Conservation (phyloP, 2,797 vertebrate species). For the Acanthurus lineatus region DNA sequence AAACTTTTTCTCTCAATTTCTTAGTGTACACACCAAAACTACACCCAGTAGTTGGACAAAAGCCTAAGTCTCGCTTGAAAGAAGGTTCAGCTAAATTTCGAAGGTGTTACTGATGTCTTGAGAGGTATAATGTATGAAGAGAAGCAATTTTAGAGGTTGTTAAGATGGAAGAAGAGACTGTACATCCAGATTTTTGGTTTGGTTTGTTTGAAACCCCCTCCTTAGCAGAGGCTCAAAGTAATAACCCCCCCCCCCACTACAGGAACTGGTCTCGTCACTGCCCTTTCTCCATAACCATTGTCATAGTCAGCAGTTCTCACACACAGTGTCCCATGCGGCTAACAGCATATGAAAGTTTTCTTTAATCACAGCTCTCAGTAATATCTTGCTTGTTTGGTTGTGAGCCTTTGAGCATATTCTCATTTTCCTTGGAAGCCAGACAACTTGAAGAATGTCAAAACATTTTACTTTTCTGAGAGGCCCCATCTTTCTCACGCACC, state of each 20-base stretch:
- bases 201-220: constrained; percentile 36
- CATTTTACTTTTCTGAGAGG: background rate
- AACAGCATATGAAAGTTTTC: constrained; percentile 5
- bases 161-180: background rate
- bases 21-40: too few species aligned
- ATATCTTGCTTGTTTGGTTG: background rate
- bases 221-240: constrained; percentile 27
- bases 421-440: constrained; percentile 21
- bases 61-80: background rate
- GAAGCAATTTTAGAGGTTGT: background rate
- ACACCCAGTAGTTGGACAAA: background rate
- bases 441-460: constrained; percentile 17
- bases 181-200: constrained; percentile 5
- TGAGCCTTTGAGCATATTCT: constrained; percentile 18
- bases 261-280: constrained; percentile 6
- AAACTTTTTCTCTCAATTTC: too few species aligned
- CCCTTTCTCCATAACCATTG: constrained; percentile 27
- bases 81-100: background rate
- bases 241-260: constrained; percentile 14
- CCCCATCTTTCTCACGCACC: constrained; percentile 8
- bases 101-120: background rate
- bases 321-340: constrained; percentile 11
- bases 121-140: too few species aligned
- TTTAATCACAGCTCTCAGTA: constrained; percentile 16
- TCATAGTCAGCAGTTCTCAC: constrained; percentile 26